A percentile compares a stretch with the other conserved stretches of the same genome.
Conservation (phyloP, 1,140 invertebrate genomes). For the Dufourea novaeangliae region DNA sequence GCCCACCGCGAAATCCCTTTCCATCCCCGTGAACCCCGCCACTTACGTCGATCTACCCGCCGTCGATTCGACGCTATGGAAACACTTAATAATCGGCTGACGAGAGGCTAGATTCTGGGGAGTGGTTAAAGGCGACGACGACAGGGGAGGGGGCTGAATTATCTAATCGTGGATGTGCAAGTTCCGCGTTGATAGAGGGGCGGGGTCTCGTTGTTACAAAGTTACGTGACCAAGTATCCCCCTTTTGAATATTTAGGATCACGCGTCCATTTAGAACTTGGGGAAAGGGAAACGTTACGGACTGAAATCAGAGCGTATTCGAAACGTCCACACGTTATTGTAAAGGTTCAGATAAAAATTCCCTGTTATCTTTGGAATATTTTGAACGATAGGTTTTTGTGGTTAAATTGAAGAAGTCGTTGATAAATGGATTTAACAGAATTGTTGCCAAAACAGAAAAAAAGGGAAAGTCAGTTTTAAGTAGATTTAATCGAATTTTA, state of each 20-base stretch:
- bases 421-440: too few relatives aligned
- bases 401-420: too few relatives aligned
- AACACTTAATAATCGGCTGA: constrained; percentile 49
- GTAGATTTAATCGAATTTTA: too few relatives aligned
- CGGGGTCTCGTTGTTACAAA: constrained; percentile 28
- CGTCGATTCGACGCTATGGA: constrained; percentile 29
- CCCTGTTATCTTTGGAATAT: too few relatives aligned
- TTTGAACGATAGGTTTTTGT: too few relatives aligned
- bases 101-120: not conserved
- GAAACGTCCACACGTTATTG: too few relatives aligned
- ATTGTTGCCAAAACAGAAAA: too few relatives aligned
- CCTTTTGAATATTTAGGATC: constrained; percentile 7
- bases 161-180: constrained; percentile 45
- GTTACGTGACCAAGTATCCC: constrained; percentile 30
- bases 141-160: not conserved
- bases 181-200: constrained; percentile 25
- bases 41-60: constrained; percentile 30
- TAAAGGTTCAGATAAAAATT: too few relatives aligned
- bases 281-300: constrained; percentile 19
- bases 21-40: not conserved
- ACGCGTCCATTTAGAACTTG: not conserved
- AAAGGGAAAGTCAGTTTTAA: too few relatives aligned
- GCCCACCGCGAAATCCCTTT: constrained; percentile 8
- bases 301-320: not conserved
- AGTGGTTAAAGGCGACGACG: too few relatives aligned